A percentile compares a stretch with the other conserved stretches of the same genome.
Conservation (phyloP, 2,888 invertebrate species). For the Limnephilus marmoratus region DNA sequence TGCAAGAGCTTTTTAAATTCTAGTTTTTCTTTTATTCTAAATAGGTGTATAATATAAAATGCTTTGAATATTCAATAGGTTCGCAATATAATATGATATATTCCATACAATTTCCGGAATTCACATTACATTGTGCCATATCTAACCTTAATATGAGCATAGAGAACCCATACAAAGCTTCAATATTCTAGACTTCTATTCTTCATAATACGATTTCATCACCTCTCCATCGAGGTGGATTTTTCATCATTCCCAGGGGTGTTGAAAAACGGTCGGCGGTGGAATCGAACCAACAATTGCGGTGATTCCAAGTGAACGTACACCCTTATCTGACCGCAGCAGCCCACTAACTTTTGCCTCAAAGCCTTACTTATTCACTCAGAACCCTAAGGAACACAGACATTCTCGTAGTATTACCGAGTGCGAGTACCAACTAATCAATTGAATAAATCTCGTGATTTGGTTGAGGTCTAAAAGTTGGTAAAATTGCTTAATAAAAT, state of each 20-base stretch:
- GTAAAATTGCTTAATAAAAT: background rate
- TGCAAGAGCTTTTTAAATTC: background rate
- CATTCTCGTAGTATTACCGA: background rate
- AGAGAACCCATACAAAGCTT: background rate
- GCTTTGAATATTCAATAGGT: background rate
- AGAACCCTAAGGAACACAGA: constrained; percentile 6
- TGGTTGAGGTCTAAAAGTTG: background rate
- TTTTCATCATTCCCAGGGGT: constrained; percentile 25
- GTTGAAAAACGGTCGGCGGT: background rate
- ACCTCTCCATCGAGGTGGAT: constrained; percentile 16
- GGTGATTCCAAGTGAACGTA: constrained; percentile 51
- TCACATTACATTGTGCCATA: background rate
- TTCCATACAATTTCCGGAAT: background rate
- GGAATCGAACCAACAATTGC: constrained; percentile 61
- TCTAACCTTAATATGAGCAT: background rate
- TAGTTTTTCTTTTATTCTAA: background rate
- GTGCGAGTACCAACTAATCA: background rate
- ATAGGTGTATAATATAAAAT: background rate
- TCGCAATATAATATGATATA: background rate
- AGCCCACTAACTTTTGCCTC: constrained; percentile 61
- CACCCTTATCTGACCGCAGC: constrained; percentile 60
- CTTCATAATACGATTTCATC: constrained; percentile 19
- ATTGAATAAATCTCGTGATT: background rate
- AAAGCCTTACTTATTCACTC: constrained; percentile 56
- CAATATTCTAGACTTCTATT: background rate